These are phyloP conservation scores for Asobara japonica DNA, from an alignment of 1,140 invertebrate genomes.

Conservation along the genomic window DNA sequence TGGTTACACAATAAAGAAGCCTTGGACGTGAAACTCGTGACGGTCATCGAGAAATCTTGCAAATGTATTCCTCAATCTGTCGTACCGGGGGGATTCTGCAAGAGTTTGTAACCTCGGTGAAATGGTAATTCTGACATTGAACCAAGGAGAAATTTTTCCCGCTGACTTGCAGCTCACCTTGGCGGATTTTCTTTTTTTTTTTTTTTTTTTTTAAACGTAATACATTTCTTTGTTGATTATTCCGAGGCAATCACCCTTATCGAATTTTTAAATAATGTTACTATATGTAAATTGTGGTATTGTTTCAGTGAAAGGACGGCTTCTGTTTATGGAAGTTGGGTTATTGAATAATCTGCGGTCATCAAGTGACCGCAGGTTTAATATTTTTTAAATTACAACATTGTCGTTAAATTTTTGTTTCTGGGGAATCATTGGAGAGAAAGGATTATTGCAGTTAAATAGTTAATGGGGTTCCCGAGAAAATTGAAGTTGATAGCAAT, in stretches of 20 bases:
- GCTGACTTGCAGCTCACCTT: background rate
- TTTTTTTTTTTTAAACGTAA: background rate
- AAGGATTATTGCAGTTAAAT: background rate
- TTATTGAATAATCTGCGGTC: background rate
- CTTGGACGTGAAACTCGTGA: conserved; percentile 4
- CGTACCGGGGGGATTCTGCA: background rate
- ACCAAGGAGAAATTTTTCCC: background rate
- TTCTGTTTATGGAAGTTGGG: background rate
- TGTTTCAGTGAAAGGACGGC: background rate
- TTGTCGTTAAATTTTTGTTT: background rate
- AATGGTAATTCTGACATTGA: background rate
- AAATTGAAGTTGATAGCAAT: no score
- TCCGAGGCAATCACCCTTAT: background rate
- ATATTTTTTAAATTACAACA: background rate
- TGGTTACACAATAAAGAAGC: conserved; percentile 1
- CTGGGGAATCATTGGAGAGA: background rate
- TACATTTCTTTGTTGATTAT: background rate
- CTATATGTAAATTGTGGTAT: background rate
- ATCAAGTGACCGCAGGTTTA: background rate
- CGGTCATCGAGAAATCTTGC: conserved; percentile 3
- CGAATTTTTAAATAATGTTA: background rate
- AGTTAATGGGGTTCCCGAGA: no score
- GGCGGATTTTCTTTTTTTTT: no score
- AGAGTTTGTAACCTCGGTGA: background rate
- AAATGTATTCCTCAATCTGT: background rate